Conservation (phyloP, 2,113 vertebrate genomes). For the Psittacus erithacus region DNA sequence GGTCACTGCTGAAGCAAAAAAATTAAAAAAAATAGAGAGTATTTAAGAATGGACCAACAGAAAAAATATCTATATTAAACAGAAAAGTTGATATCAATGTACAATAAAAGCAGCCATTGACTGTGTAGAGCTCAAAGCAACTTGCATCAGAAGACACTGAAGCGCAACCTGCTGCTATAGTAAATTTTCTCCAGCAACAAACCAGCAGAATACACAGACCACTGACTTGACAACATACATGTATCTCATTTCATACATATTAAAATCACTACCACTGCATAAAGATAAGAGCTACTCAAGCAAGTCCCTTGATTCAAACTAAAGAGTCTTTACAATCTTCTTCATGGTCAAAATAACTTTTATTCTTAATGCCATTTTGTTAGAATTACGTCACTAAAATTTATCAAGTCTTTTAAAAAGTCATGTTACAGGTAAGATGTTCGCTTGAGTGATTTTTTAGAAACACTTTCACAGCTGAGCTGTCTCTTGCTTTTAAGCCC, state of each 20-base stretch:
- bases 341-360: neutral
- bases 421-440: neutral
- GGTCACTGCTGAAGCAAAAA: neutral
- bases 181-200: neutral
- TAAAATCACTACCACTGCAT: neutral
- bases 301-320: neutral
- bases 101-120: neutral
- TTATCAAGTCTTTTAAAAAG: neutral
- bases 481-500: neutral
- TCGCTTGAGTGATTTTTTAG: neutral
- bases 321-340: neutral
- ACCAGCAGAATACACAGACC: neutral
- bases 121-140: neutral
- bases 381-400: neutral
- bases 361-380: neutral
- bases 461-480: neutral
- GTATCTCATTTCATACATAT: neutral
- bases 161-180: neutral
- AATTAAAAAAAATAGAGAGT: neutral
- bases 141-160: neutral
- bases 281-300: neutral
- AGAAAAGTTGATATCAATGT: neutral
- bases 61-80: neutral
- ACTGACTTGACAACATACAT: rapidly evolving
- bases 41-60: neutral